Evolutionary conservation across 2,888 invertebrate species (phyloP), one percentile per base, ranked within the genome.

Genomic region (Drosophila borborema): DNA sequence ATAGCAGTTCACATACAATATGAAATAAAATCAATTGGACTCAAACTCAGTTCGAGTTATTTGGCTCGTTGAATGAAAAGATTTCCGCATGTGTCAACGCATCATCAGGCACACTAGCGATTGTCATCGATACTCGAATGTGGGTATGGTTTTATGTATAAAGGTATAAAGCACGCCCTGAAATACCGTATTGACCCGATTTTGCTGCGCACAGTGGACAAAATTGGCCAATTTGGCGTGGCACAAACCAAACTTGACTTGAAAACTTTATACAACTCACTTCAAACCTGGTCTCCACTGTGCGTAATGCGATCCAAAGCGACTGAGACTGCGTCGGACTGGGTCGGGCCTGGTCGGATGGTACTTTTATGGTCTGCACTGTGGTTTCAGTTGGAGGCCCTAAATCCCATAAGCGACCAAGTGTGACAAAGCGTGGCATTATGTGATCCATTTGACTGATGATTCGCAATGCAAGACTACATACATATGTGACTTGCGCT

Each of bases 111-210:
- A 38, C 34, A 41, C 34, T 79, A 63, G n/a, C 72, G 63, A 86
- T 83, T 86, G 89, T 83, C 77, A 78, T 75, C 71, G 73, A 80
- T 76, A 70, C 56, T 18, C 41, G 64, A 16, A 14, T n/a, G 63
- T 49, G 55, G 38, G 55, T 41, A 54, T 56, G 51, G 38, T 23
- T 43, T 53, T 58, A 43, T 51, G 45, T 65, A 40, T n/a, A 40
- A n/a, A 41, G 23, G 36, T 54, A 66, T 72, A 49, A 53, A 64
- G 67, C 77, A 59, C 61, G 70, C 74, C 80, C 76, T 80, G 61
- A 82, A 90, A 86, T 90, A 90, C 86, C 88, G 86, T 86, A 90
- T 88, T 90, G 90, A 90, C 90, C 90, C 73, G 80, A 85, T 85
- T 86, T 89, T 73, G 74, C 73, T 61, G 54, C 55, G 45, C 40